phyloP scores from a whole-genome alignment of 2,888 invertebrate genomes.

The Elysia crispata region DNA sequence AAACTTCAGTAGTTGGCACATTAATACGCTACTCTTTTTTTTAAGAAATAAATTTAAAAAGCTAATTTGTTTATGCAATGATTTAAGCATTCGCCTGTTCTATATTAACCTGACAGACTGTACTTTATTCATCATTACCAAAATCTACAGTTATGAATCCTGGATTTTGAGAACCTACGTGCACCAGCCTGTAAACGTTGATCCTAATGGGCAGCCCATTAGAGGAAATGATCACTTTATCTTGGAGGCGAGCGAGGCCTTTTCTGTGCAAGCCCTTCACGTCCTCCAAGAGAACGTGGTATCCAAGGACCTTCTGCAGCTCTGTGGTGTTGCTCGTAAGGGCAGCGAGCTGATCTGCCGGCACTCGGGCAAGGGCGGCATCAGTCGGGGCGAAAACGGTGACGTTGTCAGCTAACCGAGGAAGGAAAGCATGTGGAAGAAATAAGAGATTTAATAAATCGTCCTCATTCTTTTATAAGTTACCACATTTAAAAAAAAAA shows the following conservation, averaged over 20 bases:
- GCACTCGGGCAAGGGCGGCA: neutral
- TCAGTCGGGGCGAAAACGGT: slow-evolving; percentile 5
- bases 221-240: neutral
- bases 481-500: too few species aligned
- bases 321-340: neutral
- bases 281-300: slow-evolving; percentile 18
- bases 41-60: too few species aligned
- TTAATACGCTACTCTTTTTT: too few species aligned
- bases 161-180: neutral
- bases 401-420: neutral
- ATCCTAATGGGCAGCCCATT: neutral
- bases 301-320: neutral
- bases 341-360: neutral
- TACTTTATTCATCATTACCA: too few species aligned
- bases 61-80: too few species aligned
- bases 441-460: too few species aligned
- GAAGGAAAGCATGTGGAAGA: too few species aligned
- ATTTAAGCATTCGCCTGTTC: too few species aligned
- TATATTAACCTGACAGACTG: too few species aligned
- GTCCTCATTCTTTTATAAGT: too few species aligned
- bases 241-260: neutral
- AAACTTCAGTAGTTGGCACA: too few species aligned
- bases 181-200: neutral
- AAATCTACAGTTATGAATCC: too few species aligned
- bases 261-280: neutral